A percentile compares a stretch with the other conserved stretches of the same genome.
These are phyloP conservation scores for Nasonia longicornis DNA, from an alignment of 1,140 invertebrate species.

Conservation along the genomic window DNA sequence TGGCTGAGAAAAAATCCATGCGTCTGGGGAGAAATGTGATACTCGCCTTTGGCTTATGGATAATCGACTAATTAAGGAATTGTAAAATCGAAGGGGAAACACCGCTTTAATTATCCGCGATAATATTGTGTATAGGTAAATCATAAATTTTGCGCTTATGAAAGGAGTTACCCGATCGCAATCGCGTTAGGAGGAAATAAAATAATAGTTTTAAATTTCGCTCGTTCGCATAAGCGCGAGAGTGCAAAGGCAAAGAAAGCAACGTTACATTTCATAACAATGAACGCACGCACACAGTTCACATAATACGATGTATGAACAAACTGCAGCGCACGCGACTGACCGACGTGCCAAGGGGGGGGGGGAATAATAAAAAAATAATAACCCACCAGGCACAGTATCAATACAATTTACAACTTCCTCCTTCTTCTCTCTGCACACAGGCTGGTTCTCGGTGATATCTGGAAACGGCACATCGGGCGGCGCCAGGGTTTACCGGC, in stretches of 20 bases:
- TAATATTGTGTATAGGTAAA: background rate
- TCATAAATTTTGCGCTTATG: background rate
- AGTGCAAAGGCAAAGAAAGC: background rate
- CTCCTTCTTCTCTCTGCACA: constrained; percentile 52
- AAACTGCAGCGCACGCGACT: background rate
- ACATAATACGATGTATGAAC: no score
- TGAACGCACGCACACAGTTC: background rate
- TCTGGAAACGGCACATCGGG: constrained; percentile 64
- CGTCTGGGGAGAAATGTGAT: background rate
- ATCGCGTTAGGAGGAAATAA: background rate
- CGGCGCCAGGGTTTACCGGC: constrained; percentile 64
- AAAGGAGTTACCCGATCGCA: background rate
- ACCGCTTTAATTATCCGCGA: background rate
- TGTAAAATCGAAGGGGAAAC: background rate
- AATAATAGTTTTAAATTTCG: background rate
- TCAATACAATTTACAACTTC: constrained; percentile 8
- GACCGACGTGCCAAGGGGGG: background rate
- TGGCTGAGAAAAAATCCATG: no score
- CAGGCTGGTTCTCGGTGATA: constrained; percentile 71
- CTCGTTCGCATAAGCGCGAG: background rate
- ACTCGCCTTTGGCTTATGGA: background rate
- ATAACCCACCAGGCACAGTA: background rate
- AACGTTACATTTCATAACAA: background rate
- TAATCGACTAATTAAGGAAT: background rate
- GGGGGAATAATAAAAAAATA: background rate